phyloP scores from a whole-genome alignment of 1,140 invertebrate genomes.

The Ceratina australensis region DNA sequence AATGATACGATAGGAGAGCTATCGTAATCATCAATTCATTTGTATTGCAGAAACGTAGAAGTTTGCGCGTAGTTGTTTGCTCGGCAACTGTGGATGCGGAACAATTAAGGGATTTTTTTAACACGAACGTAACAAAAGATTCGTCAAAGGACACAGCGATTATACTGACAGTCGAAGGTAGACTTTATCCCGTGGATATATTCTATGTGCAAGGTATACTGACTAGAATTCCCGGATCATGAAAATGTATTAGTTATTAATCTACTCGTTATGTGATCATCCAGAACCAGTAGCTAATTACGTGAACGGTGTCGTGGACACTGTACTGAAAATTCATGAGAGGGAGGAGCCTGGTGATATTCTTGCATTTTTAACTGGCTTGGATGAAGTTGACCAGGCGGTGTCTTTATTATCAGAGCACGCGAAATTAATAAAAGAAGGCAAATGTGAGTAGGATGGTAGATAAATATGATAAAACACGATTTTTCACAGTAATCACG shows the following conservation, averaged over 20 bases:
- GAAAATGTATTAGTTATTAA: too few relatives aligned
- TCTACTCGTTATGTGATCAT: conserved; percentile 56
- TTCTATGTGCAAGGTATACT: conserved; percentile 87
- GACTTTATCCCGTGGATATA: conserved; percentile 93
- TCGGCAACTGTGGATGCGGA: conserved; percentile 98
- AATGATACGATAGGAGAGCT: not conserved
- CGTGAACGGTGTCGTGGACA: conserved; percentile 91
- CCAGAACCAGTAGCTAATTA: conserved; percentile 94
- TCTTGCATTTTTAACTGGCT: conserved; percentile 95
- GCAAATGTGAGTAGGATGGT: conserved; percentile 77
- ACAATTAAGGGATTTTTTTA: conserved; percentile 93
- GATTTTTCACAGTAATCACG: too few relatives aligned
- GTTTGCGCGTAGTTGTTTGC: conserved; percentile 92
- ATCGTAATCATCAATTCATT: not conserved
- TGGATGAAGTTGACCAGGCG: conserved; percentile 93
- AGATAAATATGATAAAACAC: too few relatives aligned
- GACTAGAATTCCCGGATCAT: not conserved
- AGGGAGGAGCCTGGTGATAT: conserved; percentile 92
- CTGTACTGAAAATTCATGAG: conserved; percentile 93
- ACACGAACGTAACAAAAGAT: conserved; percentile 83
- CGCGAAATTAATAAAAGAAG: conserved; percentile 78
- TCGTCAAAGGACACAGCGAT: conserved; percentile 85
- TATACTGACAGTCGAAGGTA: conserved; percentile 93
- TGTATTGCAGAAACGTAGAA: conserved; percentile 86
- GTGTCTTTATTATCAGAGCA: conserved; percentile 85